phyloP scores from a whole-genome alignment of 2,797 vertebrate genomes.

The Amblyopsis hoosieri region DNA sequence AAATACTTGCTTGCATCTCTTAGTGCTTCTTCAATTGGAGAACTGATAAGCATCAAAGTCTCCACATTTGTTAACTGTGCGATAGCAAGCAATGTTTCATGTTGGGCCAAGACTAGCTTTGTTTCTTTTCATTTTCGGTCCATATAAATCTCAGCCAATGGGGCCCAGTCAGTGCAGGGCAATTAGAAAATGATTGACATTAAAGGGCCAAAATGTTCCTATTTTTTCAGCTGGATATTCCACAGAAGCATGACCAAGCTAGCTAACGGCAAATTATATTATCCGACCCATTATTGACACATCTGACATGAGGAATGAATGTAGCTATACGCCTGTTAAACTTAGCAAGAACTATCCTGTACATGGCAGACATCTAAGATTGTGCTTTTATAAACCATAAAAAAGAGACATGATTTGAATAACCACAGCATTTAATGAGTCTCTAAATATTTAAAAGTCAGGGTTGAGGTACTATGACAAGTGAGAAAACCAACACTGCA shows the following conservation, averaged over 20 bases:
- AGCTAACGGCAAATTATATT: slow-evolving; percentile 35
- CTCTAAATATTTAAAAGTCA: neutral
- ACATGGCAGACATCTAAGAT: no score
- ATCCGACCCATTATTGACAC: slow-evolving; percentile 23
- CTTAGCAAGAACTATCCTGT: no score
- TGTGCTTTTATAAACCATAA: neutral
- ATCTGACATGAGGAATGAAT: slow-evolving; percentile 22
- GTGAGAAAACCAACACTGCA: neutral
- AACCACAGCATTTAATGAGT: neutral
- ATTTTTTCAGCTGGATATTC: slow-evolving; percentile 39
- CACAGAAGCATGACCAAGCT: slow-evolving; percentile 22
- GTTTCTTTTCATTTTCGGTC: slow-evolving; percentile 31
- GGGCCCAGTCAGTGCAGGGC: slow-evolving; percentile 20
- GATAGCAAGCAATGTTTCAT: slow-evolving; percentile 6
- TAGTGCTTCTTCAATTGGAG: slow-evolving; percentile 13
- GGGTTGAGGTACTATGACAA: neutral
- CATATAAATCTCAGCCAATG: slow-evolving; percentile 12
- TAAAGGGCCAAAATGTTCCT: slow-evolving; percentile 33
- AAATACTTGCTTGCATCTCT: slow-evolving; percentile 1
- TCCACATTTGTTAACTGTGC: slow-evolving; percentile 9
- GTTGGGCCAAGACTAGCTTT: slow-evolving; percentile 6
- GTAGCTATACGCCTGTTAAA: neutral
- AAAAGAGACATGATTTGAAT: neutral
- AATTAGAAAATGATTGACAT: slow-evolving; percentile 51
- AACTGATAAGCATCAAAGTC: slow-evolving; percentile 17